Conservation (phyloP, 2,113 vertebrate genomes). For the Syngnathus floridae region DNA sequence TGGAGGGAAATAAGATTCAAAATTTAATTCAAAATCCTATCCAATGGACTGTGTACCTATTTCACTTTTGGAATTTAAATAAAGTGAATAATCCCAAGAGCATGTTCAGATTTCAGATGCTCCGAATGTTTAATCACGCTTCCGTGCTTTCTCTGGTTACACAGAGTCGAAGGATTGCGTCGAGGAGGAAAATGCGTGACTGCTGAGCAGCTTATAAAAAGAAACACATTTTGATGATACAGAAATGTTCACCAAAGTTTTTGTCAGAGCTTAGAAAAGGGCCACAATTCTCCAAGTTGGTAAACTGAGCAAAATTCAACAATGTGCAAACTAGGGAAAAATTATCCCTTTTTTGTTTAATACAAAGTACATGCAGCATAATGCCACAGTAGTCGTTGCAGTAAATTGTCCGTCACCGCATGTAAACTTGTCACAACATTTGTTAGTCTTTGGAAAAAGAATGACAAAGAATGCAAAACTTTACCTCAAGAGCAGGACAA, state of each 20-base stretch:
- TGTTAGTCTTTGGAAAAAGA: background rate
- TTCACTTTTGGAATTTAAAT: background rate
- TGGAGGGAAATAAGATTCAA: background rate
- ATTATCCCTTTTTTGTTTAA: background rate
- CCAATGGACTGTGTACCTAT: background rate
- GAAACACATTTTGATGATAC: background rate
- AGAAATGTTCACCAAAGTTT: background rate
- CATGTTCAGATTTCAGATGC: background rate
- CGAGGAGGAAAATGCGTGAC: background rate
- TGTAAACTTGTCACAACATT: background rate
- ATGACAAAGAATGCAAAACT: slow-evolving; percentile 4
- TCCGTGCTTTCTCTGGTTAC: background rate
- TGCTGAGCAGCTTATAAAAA: background rate
- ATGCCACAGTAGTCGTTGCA: background rate
- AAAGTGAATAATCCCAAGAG: background rate
- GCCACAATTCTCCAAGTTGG: background rate
- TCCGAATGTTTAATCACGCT: background rate
- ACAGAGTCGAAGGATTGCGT: background rate
- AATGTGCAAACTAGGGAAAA: background rate
- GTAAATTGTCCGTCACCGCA: background rate
- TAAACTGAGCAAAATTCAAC: background rate
- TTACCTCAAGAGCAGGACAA: slow-evolving; percentile 30
- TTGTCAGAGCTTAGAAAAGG: background rate
- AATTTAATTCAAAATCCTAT: background rate
- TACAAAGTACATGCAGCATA: background rate